Base-by-base conservation (phyloP, 1,140 invertebrate species). In the Dufourea novaeangliae region DNA sequence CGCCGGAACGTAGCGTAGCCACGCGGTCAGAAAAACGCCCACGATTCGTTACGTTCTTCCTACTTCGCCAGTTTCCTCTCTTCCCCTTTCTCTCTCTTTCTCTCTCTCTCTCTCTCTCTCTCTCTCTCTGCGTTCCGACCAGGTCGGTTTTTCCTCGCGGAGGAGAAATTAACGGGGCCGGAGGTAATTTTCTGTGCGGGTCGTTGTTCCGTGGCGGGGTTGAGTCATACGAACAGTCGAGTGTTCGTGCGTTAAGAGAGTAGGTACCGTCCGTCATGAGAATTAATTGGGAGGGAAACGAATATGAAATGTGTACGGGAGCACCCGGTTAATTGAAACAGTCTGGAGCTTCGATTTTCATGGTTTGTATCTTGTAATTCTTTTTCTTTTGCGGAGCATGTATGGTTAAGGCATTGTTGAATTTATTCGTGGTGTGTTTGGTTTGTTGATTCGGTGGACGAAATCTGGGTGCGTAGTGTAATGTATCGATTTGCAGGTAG, bases 21-120 rank as follows among this genome's bases (percentile, higher is more conserved):
- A 62, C 29, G 37, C 70, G 70, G 41, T 54, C 39, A 39, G 56
- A 62, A 77, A 71, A 77, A 71, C 67, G 32, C 20, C 14, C 75
- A 8, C 32, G 75, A 52, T 62, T 62, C 67, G 41, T 70, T 61
- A 70, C 41, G 41, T 70, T 50, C 29, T 25, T 34, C 27, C 72
- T 20, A 14, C 63, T 17, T 2, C 5, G 12, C 7, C n/a, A 0
- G 8, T 27, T 34, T 8, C 8, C 52, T 27, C 14, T 14, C 14
- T 56, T 27, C n/a, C 22, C 10, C 22, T 27, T 6, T 7, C 27
- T 20, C 8, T 1, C 46, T 4, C 44, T 20, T 14, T 46, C 32
- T 20, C 32, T 1, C 20, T 1, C 10, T 59, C 22, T n/a, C 27
- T 20, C 8, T 1, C 46, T 4, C 44, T 20, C 17, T 46, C 32